These are phyloP conservation scores for Leptura quadrifasciata DNA, from an alignment of 2,888 invertebrate genomes.

Conservation along the genomic window DNA sequence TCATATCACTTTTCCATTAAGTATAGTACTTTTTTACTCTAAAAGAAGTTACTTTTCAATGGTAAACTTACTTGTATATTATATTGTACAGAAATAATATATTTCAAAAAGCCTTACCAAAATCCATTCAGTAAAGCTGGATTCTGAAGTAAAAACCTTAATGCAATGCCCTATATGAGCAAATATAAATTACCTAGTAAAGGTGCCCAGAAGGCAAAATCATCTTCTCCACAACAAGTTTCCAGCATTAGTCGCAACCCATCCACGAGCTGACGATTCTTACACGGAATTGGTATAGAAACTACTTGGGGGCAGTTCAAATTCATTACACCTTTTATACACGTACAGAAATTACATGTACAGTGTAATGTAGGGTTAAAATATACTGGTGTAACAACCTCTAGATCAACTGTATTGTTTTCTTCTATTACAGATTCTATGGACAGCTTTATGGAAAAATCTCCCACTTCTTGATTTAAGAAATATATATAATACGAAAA, in stretches of 20 bases:
- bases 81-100: too few relatives aligned
- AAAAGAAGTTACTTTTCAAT: too few relatives aligned
- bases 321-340: constrained; percentile 43
- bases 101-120: too few relatives aligned
- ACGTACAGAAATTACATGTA: constrained; percentile 12
- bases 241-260: constrained; percentile 59
- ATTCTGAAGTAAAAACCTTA: too few relatives aligned
- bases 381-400: constrained; percentile 51
- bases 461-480: constrained; percentile 61
- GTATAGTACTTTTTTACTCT: too few relatives aligned
- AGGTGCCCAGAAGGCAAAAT: constrained; percentile 61
- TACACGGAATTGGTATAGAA: constrained; percentile 62
- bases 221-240: constrained; percentile 53
- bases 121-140: too few relatives aligned
- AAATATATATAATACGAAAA: constrained; percentile 59
- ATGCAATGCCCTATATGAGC: too few relatives aligned
- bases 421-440: constrained; percentile 43
- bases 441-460: constrained; percentile 62
- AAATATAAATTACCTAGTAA: constrained; percentile 57
- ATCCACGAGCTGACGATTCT: constrained; percentile 62
- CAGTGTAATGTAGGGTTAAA: constrained; percentile 38
- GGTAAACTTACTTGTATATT: too few relatives aligned
- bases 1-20: too few relatives aligned
- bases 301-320: constrained; percentile 63
- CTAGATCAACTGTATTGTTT: constrained; percentile 41